phyloP scores from a whole-genome alignment of 2,888 invertebrate species.

The Crepidodera aurea region DNA sequence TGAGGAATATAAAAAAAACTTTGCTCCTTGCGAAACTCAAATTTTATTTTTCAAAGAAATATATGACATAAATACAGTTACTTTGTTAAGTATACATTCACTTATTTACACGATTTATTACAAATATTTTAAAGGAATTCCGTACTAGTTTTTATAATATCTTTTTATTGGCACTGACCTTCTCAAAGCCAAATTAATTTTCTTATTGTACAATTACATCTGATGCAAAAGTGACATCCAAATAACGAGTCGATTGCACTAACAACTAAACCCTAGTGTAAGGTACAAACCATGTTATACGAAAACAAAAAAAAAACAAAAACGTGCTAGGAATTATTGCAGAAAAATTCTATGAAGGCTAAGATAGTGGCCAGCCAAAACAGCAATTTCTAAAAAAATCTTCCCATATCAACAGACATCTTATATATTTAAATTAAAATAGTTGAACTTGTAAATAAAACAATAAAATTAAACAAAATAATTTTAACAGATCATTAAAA shows the following conservation, averaged over 20 bases:
- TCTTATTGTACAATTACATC: constrained; percentile 39
- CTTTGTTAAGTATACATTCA: constrained; percentile 53
- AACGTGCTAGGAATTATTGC: constrained; percentile 10
- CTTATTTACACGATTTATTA: constrained; percentile 56
- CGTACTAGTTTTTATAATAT: constrained; percentile 42
- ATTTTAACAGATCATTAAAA: too few relatives aligned
- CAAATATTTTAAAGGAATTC: constrained; percentile 52
- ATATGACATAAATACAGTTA: constrained; percentile 55
- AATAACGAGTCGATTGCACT: constrained; percentile 49
- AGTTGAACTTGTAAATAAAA: too few relatives aligned
- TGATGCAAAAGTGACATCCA: constrained; percentile 42
- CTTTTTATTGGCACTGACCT: constrained; percentile 52
- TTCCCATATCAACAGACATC: too few relatives aligned
- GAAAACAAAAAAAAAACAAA: constrained; percentile 26
- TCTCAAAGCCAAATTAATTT: constrained; percentile 43
- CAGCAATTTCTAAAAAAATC: constrained; percentile 13
- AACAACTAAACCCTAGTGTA: constrained; percentile 45
- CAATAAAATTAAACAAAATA: too few relatives aligned
- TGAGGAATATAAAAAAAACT: constrained; percentile 16
- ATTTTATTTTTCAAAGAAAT: constrained; percentile 27
- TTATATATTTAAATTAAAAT: too few relatives aligned
- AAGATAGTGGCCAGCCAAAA: background rate
- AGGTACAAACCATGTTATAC: constrained; percentile 40
- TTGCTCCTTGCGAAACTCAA: constrained; percentile 21
- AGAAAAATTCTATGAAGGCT: constrained; percentile 13